Base-by-base conservation (phyloP, 2,113 vertebrate species). In the Rhabdornis inornatus region DNA sequence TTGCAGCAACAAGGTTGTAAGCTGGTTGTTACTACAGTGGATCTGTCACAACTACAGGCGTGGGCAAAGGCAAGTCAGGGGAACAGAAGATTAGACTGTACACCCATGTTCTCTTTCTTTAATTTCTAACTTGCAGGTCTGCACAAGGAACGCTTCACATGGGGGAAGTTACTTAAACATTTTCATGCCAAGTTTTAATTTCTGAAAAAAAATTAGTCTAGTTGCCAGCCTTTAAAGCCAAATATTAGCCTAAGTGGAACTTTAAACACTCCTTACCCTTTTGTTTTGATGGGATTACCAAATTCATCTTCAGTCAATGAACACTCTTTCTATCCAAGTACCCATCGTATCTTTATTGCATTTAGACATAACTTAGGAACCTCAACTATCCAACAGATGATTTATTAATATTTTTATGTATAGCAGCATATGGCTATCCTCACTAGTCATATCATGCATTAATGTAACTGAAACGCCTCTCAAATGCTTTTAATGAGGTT, bases 401-500 rank as follows among this genome's bases (percentile, higher is more conserved):
- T 22, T 90, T 81, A 76, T 16, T 84, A 4, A 35, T 79, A 65
- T 53, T 94, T 92, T 89, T 64, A 39, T 76, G 9, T 61, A 72
- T 56, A 95, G 49, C 72, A 89, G 74, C 21, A 56, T 76, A 89
- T 69, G 49, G 37, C 37, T 85, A 57, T 83, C 33, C 50, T 79
- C 37, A 42, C 39, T 65, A 87, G 70, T 72, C 18, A 59, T 12
- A 66, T 11, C 2, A 6, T 79, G 53, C 39, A 83, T 94, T 82
- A 76, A 79, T 59, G 66, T 57, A 82, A 64, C 70, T 50, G 70
- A 95, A 91, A 87, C 0, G 0, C 63, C 57, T 92, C 64, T 84
- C 65, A 77, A 64, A 65, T 87, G 78, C 66, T 85, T 92, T 81
- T 94, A 80, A 90, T 85, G 66, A 80, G 45, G 70, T 91, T 95